Evolutionary conservation across 2,888 invertebrate genomes (phyloP).

Genomic region (Neoascia interrupta): DNA sequence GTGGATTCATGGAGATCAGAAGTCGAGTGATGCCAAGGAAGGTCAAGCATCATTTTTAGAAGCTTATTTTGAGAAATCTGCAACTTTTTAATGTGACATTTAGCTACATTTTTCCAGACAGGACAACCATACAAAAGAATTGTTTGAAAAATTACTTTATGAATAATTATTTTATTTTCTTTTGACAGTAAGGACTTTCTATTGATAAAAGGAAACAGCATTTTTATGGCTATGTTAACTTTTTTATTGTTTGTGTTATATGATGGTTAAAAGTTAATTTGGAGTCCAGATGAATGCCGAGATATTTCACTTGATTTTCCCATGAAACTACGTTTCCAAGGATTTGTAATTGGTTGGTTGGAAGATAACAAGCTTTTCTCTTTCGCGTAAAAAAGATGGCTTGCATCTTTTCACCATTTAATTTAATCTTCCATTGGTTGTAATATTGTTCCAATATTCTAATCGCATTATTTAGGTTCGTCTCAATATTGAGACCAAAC

Average conservation of each 20-base stretch:
- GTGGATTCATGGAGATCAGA: too few relatives aligned
- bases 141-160: too few relatives aligned
- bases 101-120: too few relatives aligned
- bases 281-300: background rate
- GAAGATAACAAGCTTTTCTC: background rate
- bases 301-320: background rate
- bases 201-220: too few relatives aligned
- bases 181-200: too few relatives aligned
- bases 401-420: background rate
- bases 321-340: background rate
- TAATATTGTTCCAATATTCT: conserved; percentile 5
- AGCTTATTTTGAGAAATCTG: too few relatives aligned
- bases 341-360: background rate
- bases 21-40: too few relatives aligned
- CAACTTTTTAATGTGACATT: too few relatives aligned
- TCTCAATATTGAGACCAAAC: background rate
- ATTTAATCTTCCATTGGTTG: background rate
- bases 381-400: background rate
- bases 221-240: too few relatives aligned
- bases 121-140: too few relatives aligned
- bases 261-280: background rate
- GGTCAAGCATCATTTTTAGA: too few relatives aligned
- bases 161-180: too few relatives aligned
- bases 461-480: conserved; percentile 2
- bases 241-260: background rate